These are phyloP conservation scores for Virgularia gustaviana DNA, from an alignment of 92 coral and sea anemone genomes.

Conservation along the genomic window DNA sequence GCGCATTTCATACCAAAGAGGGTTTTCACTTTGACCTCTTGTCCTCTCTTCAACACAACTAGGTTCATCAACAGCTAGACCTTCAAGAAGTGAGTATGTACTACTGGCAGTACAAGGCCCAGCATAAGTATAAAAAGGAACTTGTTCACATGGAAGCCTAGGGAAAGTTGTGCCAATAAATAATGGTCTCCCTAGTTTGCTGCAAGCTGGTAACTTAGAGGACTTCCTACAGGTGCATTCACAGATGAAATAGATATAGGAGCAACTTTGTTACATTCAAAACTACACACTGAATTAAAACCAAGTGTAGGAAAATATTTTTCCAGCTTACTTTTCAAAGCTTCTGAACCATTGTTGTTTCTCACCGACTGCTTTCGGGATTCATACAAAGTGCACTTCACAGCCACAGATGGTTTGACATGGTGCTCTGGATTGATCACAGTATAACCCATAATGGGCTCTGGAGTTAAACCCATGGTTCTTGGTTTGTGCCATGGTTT, in stretches of 20 bases:
- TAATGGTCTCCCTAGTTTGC: not conserved
- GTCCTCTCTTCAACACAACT: conserved; percentile 50
- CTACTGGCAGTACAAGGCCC: too few species aligned
- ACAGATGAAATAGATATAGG: not conserved
- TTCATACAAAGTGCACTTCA: conserved; percentile 57
- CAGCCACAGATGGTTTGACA: conserved; percentile 46
- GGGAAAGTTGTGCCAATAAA: conserved; percentile 51
- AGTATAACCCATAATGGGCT: conserved; percentile 58
- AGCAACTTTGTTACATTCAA: not conserved
- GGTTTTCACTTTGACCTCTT: conserved; percentile 57
- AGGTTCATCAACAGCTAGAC: conserved; percentile 41
- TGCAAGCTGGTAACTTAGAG: conserved; percentile 37
- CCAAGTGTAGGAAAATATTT: conserved; percentile 52
- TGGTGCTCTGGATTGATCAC: conserved; percentile 48
- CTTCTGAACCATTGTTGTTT: conserved; percentile 50
- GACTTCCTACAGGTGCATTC: conserved; percentile 28
- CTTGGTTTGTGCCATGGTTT: conserved; percentile 71
- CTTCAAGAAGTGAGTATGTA: too few species aligned
- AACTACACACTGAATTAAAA: conserved; percentile 36
- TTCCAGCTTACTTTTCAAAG: conserved; percentile 34
- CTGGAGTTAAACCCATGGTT: conserved; percentile 54
- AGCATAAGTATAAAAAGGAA: conserved; percentile 41
- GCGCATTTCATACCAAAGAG: conserved; percentile 50
- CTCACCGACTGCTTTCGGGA: conserved; percentile 49
- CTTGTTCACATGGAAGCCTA: conserved; percentile 38